These are phyloP conservation scores for Neuroterus valhalla DNA, from an alignment of 1,140 invertebrate species.

Conservation along the genomic window DNA sequence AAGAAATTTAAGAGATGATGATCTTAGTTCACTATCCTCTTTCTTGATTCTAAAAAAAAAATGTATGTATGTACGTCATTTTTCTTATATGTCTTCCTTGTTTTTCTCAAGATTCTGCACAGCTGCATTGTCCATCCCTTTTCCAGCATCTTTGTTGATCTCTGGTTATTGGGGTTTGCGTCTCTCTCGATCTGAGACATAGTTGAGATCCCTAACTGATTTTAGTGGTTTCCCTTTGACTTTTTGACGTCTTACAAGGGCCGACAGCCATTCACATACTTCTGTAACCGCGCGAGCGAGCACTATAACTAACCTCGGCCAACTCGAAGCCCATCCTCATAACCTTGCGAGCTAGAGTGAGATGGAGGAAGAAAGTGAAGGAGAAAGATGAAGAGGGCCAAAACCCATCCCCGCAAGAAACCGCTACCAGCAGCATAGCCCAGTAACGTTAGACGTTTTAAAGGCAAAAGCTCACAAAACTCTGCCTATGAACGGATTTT, in stretches of 20 bases:
- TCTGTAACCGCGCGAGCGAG: conserved; percentile 68
- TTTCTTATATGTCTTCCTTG: neutral
- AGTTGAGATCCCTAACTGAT: conserved; percentile 76
- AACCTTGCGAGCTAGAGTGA: conserved; percentile 48
- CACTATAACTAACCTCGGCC: conserved; percentile 72
- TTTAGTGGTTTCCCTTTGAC: conserved; percentile 75
- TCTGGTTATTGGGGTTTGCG: conserved; percentile 34
- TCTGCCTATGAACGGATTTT: too few relatives aligned
- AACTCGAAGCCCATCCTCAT: conserved; percentile 57
- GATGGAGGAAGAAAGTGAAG: conserved; percentile 47
- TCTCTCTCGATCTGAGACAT: conserved; percentile 57
- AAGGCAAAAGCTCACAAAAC: too few relatives aligned
- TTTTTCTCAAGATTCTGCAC: neutral
- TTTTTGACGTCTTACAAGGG: conserved; percentile 75
- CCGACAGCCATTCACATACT: conserved; percentile 74
- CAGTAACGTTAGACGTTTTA: too few relatives aligned
- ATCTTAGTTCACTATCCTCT: too few relatives aligned
- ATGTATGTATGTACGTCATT: too few relatives aligned
- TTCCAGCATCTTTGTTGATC: conserved; percentile 37
- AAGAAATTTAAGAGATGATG: too few relatives aligned
- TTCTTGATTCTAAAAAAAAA: too few relatives aligned
- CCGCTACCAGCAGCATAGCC: conserved; percentile 45
- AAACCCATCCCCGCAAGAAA: conserved; percentile 44
- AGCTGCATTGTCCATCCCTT: conserved; percentile 4
- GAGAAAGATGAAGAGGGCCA: conserved; percentile 50